phyloP scores from a whole-genome alignment of 1,140 invertebrate species.

The Drosophila paulistorum region DNA sequence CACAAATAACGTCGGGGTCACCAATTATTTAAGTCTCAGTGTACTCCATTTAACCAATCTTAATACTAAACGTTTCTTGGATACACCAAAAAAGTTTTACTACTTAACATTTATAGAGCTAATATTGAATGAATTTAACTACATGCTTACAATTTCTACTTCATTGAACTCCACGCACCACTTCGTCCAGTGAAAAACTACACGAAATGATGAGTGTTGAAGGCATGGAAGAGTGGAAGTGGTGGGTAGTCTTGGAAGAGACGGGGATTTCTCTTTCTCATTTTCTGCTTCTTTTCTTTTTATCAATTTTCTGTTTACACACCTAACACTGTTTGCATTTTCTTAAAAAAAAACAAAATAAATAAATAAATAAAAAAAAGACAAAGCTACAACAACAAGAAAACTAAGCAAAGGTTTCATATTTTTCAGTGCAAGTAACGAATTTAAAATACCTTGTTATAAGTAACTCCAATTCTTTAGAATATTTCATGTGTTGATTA shows the following conservation, averaged over 20 bases:
- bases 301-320: slow-evolving; percentile 68
- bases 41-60: background rate
- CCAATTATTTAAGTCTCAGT: background rate
- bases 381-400: background rate
- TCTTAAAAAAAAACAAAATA: slow-evolving; percentile 35
- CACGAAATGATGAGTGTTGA: background rate
- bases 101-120: slow-evolving; percentile 42
- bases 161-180: slow-evolving; percentile 48
- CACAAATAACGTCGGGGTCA: background rate
- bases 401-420: background rate
- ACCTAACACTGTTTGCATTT: slow-evolving; percentile 71
- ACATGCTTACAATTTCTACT: slow-evolving; percentile 45
- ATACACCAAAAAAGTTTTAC: background rate
- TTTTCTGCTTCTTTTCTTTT: slow-evolving; percentile 44
- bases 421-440: background rate
- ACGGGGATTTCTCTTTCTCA: slow-evolving; percentile 5
- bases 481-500: too few relatives aligned
- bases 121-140: slow-evolving; percentile 74
- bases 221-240: background rate
- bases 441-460: background rate
- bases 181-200: slow-evolving; percentile 32
- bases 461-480: too few relatives aligned
- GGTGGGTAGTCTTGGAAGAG: background rate
- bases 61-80: background rate
- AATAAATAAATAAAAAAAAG: background rate